Evolutionary conservation across 2,113 vertebrate genomes (phyloP).

Genomic region (Burhinus oedicnemus): DNA sequence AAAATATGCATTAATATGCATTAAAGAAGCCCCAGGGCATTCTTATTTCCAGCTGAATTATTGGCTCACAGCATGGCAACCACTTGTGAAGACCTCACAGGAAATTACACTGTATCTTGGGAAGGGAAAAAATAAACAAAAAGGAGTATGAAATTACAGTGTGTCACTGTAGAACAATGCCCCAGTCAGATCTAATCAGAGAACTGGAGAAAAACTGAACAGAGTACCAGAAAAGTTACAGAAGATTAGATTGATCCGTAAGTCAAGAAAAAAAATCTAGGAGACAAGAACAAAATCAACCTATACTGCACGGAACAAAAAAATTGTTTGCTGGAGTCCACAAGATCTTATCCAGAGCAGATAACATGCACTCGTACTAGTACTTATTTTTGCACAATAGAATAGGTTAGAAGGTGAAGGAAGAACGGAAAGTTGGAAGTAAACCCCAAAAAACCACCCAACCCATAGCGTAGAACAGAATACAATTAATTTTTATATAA

Average conservation of each 20-base stretch:
- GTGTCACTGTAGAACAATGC: slow-evolving; percentile 16
- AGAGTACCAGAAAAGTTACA: not conserved
- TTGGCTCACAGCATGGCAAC: not conserved
- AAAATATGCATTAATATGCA: slow-evolving; percentile 16
- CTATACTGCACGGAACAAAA: not conserved
- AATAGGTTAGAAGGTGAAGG: not conserved
- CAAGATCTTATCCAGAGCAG: not conserved
- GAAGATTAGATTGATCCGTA: slow-evolving; percentile 15
- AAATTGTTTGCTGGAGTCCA: not conserved
- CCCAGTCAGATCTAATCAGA: not conserved
- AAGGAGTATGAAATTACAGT: not conserved
- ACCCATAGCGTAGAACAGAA: not conserved
- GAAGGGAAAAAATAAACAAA: not conserved
- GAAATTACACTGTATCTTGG: not conserved
- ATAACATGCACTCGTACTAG: not conserved
- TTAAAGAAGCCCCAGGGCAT: not conserved
- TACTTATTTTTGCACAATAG: not conserved
- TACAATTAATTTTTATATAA: not conserved
- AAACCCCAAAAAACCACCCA: not conserved
- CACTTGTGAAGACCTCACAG: slow-evolving; percentile 20
- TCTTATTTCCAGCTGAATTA: slow-evolving; percentile 43
- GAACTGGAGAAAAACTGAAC: not conserved
- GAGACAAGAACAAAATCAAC: slow-evolving; percentile 39
- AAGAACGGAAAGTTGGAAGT: not conserved
- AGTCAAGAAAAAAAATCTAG: slow-evolving; percentile 7